phyloP scores from a whole-genome alignment of 64 coral and sea anemone species.

The Astreopora myriophthalma region DNA sequence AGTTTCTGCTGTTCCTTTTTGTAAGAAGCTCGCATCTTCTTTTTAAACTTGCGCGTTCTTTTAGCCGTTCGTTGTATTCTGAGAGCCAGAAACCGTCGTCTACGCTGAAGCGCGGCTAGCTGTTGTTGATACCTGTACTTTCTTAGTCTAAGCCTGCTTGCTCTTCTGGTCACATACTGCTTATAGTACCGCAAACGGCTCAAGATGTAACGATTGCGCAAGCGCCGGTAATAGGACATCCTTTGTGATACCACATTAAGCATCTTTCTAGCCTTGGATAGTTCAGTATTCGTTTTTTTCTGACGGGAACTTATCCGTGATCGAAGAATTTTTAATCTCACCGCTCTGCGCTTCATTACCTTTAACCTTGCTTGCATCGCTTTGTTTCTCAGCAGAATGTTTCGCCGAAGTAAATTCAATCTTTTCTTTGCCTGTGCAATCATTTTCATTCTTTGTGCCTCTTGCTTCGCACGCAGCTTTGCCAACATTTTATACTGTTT shows the following conservation, averaged over 20 bases:
- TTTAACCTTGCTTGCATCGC: not conserved
- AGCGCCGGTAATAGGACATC: not conserved
- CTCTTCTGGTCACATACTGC: not conserved
- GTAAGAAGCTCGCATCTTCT: not conserved
- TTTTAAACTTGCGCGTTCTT: not conserved
- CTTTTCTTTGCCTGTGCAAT: not conserved
- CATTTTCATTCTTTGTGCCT: not conserved
- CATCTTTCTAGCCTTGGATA: not conserved
- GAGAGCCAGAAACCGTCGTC: not conserved
- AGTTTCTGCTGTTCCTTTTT: constrained; percentile 8
- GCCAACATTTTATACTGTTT: not conserved
- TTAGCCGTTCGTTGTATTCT: not conserved
- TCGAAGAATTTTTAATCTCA: not conserved
- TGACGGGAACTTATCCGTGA: not conserved
- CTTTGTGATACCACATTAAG: not conserved
- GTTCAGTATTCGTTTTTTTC: not conserved
- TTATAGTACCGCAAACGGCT: not conserved
- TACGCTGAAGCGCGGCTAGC: not conserved
- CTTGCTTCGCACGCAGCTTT: not conserved
- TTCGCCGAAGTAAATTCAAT: not conserved
- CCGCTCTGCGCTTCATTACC: not conserved
- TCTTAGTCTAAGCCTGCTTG: not conserved
- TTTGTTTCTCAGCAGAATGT: not conserved
- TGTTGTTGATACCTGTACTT: not conserved
- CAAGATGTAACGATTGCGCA: not conserved